phyloP scores from a whole-genome alignment of 2,888 invertebrate species.

The Schizaphis graminum region DNA sequence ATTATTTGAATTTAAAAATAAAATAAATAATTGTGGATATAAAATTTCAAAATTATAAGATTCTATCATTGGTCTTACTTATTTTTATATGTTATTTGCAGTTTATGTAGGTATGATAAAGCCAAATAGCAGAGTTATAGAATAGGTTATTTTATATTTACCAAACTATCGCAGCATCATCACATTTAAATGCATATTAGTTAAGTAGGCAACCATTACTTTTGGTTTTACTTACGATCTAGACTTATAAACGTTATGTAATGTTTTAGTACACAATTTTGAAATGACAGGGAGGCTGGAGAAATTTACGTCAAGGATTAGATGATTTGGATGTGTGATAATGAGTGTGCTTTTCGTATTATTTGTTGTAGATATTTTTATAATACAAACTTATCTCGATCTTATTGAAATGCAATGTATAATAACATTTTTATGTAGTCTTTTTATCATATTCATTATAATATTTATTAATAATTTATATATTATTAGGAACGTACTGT shows the following conservation, averaged over 20 bases:
- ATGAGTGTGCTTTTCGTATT: background rate
- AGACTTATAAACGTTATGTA: background rate
- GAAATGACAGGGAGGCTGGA: background rate
- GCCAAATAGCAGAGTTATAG: background rate
- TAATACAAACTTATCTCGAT: background rate
- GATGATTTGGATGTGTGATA: background rate
- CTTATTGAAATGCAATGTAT: background rate
- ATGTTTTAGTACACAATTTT: background rate
- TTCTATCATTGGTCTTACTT: background rate
- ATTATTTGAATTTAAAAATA: background rate
- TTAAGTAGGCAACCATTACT: no score
- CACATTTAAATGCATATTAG: background rate
- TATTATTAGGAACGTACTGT: background rate
- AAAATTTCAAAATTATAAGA: background rate
- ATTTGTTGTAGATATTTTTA: background rate
- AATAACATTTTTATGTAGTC: background rate
- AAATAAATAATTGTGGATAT: background rate
- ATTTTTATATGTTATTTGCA: background rate
- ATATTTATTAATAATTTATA: slow-evolving; percentile 21
- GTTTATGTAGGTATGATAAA: background rate
- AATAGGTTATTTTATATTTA: background rate
- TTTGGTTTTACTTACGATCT: no score
- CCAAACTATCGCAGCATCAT: background rate
- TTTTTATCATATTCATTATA: background rate
- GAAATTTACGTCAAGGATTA: background rate